A percentile compares a stretch with the other conserved stretches of the same genome.
phyloP scores from a whole-genome alignment of 2,113 vertebrate genomes.

The Centropus bengalensis region DNA sequence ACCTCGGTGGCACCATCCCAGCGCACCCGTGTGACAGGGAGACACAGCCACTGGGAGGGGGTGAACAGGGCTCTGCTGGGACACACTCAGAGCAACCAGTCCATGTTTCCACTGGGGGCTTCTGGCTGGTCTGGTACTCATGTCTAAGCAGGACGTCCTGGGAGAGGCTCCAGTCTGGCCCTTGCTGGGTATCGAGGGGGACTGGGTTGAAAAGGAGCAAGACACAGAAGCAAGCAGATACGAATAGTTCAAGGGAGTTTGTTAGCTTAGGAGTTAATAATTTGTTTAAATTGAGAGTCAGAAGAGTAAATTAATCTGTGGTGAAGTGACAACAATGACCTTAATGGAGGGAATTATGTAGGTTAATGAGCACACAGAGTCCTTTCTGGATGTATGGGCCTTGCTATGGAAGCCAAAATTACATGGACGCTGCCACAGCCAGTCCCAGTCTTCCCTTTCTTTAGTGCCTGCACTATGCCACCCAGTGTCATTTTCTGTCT shows the following conservation, averaged over 20 bases:
- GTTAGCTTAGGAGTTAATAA: background rate
- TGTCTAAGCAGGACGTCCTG: background rate
- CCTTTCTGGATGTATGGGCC: background rate
- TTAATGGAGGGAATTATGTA: background rate
- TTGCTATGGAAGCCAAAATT: background rate
- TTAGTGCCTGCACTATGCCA: background rate
- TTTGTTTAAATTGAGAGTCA: background rate
- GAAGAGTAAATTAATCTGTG: background rate
- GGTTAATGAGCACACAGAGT: background rate
- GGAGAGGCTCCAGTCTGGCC: background rate
- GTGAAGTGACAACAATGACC: background rate
- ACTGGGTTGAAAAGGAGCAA: background rate
- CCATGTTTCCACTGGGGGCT: background rate
- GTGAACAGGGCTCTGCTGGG: background rate
- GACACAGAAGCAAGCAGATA: background rate
- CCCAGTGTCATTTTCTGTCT: background rate
- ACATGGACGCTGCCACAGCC: background rate
- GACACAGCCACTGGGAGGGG: too few species aligned
- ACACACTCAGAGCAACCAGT: background rate
- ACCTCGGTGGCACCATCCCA: background rate
- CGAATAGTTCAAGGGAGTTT: background rate
- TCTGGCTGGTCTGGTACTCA: background rate
- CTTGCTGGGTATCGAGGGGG: background rate
- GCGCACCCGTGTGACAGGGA: background rate
- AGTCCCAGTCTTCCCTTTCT: background rate